Percentiles rank a stretch among this genome's conserved stretches.
Evolutionary conservation across 2,888 invertebrate species (phyloP).

Genomic region (Agonopterix arenella): DNA sequence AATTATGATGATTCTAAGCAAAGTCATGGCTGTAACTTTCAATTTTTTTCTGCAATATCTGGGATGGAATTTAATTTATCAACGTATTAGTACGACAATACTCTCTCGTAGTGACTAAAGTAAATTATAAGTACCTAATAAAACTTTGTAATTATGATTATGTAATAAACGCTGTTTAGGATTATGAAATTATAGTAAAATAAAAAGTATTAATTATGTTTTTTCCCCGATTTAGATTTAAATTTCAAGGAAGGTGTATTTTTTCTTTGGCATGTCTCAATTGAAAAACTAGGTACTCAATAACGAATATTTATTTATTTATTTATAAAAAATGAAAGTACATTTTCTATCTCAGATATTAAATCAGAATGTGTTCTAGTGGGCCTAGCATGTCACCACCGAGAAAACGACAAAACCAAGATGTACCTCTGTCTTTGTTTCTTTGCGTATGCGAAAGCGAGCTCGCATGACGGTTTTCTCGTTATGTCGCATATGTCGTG

Average conservation of each 20-base stretch:
- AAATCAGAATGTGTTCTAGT: slow-evolving; percentile 53
- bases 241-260: too few species aligned
- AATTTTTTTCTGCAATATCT: slow-evolving; percentile 53
- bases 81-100: slow-evolving; percentile 65
- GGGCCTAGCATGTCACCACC: too few species aligned
- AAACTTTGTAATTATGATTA: slow-evolving; percentile 32
- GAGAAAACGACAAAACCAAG: too few species aligned
- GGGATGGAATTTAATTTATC: slow-evolving; percentile 46
- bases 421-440: too few species aligned
- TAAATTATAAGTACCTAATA: slow-evolving; percentile 7
- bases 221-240: too few species aligned
- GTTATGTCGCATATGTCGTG: too few species aligned
- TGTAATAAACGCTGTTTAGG: slow-evolving; percentile 3
- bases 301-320: background rate
- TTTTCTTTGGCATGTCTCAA: too few species aligned
- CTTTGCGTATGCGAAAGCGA: too few species aligned
- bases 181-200: slow-evolving; percentile 13
- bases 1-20: slow-evolving; percentile 21
- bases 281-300: background rate
- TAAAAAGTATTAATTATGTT: background rate
- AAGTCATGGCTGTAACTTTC: slow-evolving; percentile 41
- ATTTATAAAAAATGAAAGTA: slow-evolving; percentile 9
- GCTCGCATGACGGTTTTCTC: too few species aligned
- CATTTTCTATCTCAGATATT: slow-evolving; percentile 57
- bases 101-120: slow-evolving; percentile 41